Evolutionary conservation across 1,140 invertebrate genomes (phyloP), one percentile per base, ranked within the genome.

Genomic region (Brachystomella parvula): DNA sequence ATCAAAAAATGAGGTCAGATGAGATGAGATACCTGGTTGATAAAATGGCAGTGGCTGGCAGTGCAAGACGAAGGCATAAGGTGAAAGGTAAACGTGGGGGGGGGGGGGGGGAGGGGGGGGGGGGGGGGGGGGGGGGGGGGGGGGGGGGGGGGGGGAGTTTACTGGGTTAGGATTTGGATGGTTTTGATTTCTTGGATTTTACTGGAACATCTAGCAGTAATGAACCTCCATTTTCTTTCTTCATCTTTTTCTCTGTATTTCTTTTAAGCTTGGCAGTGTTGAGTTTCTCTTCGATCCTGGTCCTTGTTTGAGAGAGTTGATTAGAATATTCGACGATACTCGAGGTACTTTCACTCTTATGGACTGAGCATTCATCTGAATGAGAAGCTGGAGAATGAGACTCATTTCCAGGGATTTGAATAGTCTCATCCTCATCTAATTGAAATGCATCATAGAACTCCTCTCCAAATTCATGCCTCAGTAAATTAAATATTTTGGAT

Each of bases 401-500:
- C 9, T 44, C 39, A 53, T 53, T 53, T 53, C 24, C 24, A 15
- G 24, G 49, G 3, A 53, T 6, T 39, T 59, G 57, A 15, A 28
- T 59, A 33, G 19, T 35, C n/a, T 44, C 33, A 6, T n/a, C 26
- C n/a, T 67, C 68, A 58, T 65, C 64, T 33, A 60, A 63, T 32
- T 73, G 66, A 67, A 73, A 71, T 2, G 69, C 65, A 28, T 73
- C 57, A 44, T 70, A 73, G 28, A 73, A 73, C 33, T 73, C 71
- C 49, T 73, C 67, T 21, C 72, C 72, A 59, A 73, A 73, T 53
- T 73, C 69, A 26, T 69, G 31, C 30, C 71, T 69, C 24, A 73
- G 65, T 21, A 71, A 33, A 65, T 73, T 73, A 57, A 73, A 73
- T 44, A 73, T 73, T 67, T 73, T 73, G 0, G 72, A 73, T 21